Evolutionary conservation across 2,797 vertebrate genomes (phyloP).

Genomic region (Antennarius maculatus): DNA sequence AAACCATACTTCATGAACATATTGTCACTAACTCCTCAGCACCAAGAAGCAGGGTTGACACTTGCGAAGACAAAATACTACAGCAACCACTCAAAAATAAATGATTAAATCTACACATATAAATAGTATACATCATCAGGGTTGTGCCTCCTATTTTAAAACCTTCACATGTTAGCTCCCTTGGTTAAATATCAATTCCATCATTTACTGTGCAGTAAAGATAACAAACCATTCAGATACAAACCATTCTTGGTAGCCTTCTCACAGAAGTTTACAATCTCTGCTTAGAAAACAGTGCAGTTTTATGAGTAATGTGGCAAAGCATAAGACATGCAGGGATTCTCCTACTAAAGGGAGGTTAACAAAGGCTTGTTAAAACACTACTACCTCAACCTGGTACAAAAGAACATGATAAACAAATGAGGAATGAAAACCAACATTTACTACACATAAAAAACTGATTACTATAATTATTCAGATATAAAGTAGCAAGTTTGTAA

Average conservation of each 20-base stretch:
- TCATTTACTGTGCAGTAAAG: neutral
- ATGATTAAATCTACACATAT: neutral
- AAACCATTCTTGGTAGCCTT: neutral
- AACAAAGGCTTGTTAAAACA: slow-evolving; percentile 22
- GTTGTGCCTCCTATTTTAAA: slow-evolving; percentile 9
- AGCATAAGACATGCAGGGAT: slow-evolving; percentile 14
- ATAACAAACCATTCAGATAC: slow-evolving; percentile 2
- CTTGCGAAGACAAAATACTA: neutral
- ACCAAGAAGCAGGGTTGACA: neutral
- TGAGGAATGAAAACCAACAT: slow-evolving; percentile 21
- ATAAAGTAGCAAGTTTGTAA: too few species aligned
- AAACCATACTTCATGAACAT: too few species aligned
- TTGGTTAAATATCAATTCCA: neutral
- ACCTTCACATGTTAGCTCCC: neutral
- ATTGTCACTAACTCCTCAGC: neutral
- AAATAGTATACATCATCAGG: neutral
- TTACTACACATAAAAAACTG: neutral
- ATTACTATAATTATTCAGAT: slow-evolving; percentile 7
- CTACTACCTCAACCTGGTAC: neutral
- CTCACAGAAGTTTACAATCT: neutral
- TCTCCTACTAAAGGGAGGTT: slow-evolving; percentile 28
- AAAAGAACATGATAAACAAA: neutral
- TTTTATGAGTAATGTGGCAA: slow-evolving; percentile 17
- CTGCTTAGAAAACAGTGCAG: slow-evolving; percentile 10
- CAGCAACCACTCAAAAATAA: neutral